A percentile compares a stretch with the other conserved stretches of the same genome.
Evolutionary conservation across 2,888 invertebrate species (phyloP).

Genomic region (Andrena trimmerana): DNA sequence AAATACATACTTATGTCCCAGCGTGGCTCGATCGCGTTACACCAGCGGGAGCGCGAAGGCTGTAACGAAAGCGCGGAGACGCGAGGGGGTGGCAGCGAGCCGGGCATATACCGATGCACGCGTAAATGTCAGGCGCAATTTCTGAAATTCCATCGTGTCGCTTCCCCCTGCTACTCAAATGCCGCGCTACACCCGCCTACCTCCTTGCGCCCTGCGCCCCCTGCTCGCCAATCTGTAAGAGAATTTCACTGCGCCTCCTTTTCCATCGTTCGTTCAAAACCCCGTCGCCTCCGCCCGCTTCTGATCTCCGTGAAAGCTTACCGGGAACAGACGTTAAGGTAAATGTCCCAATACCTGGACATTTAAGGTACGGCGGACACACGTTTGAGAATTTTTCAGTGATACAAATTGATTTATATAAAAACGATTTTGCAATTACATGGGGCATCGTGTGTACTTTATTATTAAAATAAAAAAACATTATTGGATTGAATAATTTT

Average conservation of each 20-base stretch:
- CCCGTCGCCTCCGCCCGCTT: background rate
- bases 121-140: slow-evolving; percentile 74
- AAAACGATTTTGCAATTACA: too few species aligned
- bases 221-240: slow-evolving; percentile 47
- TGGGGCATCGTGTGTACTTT: too few species aligned
- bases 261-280: background rate
- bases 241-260: slow-evolving; percentile 39
- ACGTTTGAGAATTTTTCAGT: too few species aligned
- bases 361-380: too few species aligned
- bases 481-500: too few species aligned
- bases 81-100: background rate
- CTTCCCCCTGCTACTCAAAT: slow-evolving; percentile 68
- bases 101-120: slow-evolving; percentile 52
- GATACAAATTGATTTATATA: too few species aligned
- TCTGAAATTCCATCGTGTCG: slow-evolving; percentile 74
- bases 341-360: too few species aligned
- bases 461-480: too few species aligned
- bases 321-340: slow-evolving; percentile 43
- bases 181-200: slow-evolving; percentile 45
- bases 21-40: slow-evolving; percentile 37
- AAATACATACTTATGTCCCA: slow-evolving; percentile 51
- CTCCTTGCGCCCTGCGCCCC: slow-evolving; percentile 27
- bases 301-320: slow-evolving; percentile 18
- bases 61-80: slow-evolving; percentile 27
- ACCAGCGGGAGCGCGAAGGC: slow-evolving; percentile 21